A percentile compares a stretch with the other conserved stretches of the same genome.
Conservation (phyloP, 2,113 vertebrate species). For the Corydoras maculifer region DNA sequence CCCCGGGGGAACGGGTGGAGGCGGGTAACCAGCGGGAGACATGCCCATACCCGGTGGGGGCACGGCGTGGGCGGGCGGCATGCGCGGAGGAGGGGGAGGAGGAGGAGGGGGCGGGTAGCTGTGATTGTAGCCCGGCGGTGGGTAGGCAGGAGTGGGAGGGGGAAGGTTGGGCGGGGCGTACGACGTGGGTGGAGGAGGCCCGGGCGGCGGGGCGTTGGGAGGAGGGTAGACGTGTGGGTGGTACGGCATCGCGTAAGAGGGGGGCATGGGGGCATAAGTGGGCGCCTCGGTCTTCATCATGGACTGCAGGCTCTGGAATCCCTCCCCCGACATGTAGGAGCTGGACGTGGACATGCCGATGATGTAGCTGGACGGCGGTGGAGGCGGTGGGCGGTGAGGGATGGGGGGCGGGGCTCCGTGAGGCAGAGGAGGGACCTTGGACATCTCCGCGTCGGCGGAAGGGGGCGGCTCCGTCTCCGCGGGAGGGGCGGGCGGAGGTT, state of each 20-base stretch:
- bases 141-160: constrained; percentile 74
- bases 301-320: constrained; percentile 90
- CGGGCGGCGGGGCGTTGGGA: constrained; percentile 74
- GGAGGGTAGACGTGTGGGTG: constrained; percentile 81
- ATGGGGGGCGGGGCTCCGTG: constrained; percentile 85
- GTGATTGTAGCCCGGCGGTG: constrained; percentile 82
- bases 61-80: constrained; percentile 53
- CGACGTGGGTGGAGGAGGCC: constrained; percentile 63
- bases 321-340: constrained; percentile 95
- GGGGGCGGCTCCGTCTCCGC: constrained; percentile 67
- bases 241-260: constrained; percentile 79
- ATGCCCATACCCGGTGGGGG: constrained; percentile 83
- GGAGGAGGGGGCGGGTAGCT: constrained; percentile 61
- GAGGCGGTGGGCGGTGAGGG: constrained; percentile 82
- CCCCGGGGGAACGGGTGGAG: constrained; percentile 81
- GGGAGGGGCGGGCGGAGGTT: constrained; percentile 71
- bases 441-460: constrained; percentile 67
- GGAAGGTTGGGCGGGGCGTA: constrained; percentile 72
- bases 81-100: constrained; percentile 75
- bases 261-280: constrained; percentile 79
- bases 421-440: constrained; percentile 82
- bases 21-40: constrained; percentile 76
- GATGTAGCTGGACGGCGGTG: constrained; percentile 82
- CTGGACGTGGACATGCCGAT: constrained; percentile 90
- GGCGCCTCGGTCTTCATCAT: constrained; percentile 96